These are phyloP conservation scores for Myanophis thanlyinensis DNA, from an alignment of 2,113 vertebrate species.

Conservation along the genomic window DNA sequence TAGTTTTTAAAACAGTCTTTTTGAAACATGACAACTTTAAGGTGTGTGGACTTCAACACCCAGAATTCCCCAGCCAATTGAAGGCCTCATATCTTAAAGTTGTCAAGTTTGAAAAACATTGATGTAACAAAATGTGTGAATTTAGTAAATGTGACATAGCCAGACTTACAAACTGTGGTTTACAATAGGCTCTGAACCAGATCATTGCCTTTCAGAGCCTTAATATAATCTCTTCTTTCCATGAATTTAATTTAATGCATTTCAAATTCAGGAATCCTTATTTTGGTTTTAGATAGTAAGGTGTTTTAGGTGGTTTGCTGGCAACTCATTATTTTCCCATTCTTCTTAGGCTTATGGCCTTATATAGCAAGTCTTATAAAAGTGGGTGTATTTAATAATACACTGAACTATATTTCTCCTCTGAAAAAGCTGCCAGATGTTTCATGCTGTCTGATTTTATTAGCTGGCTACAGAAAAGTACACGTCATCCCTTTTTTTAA, in stretches of 20 bases:
- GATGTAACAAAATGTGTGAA: neutral
- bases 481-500: neutral
- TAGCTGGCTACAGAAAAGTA: conserved; percentile 22
- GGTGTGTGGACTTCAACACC: neutral
- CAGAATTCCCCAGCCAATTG: neutral
- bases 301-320: conserved; percentile 17
- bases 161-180: neutral
- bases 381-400: conserved; percentile 33
- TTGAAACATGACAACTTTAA: neutral
- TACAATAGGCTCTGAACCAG: neutral
- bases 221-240: conserved; percentile 13
- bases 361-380: neutral
- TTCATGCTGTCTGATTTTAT: conserved; percentile 60
- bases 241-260: conserved; percentile 7
- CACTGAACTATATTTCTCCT: conserved; percentile 44
- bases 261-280: conserved; percentile 31
- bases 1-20: neutral
- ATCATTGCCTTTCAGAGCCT: neutral
- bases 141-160: neutral
- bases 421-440: conserved; percentile 44
- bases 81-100: neutral
- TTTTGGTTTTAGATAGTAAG: neutral
- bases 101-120: neutral
- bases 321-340: neutral
- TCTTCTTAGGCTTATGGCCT: conserved; percentile 9